phyloP scores from a whole-genome alignment of 1,140 invertebrate genomes.

The Nomia melanderi region DNA sequence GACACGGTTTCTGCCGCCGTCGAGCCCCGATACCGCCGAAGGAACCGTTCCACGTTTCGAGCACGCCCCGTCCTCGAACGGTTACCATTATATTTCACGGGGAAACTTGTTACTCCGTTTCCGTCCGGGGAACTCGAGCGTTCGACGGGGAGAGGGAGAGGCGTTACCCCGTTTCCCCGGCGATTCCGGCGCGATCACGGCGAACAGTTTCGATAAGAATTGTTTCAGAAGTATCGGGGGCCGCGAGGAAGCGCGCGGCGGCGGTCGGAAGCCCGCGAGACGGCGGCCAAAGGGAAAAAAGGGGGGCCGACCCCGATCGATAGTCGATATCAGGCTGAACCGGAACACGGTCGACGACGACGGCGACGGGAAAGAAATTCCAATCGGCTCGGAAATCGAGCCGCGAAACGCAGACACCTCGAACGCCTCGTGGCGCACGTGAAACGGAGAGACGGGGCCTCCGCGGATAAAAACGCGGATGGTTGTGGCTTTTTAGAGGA shows the following conservation, averaged over 20 bases:
- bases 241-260: too few relatives aligned
- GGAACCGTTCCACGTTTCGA: too few relatives aligned
- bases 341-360: neutral
- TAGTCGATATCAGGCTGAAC: constrained; percentile 7
- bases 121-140: neutral
- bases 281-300: too few relatives aligned
- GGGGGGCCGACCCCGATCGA: neutral
- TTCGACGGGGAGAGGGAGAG: neutral
- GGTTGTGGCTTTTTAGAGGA: constrained; percentile 58
- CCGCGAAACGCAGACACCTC: constrained; percentile 21
- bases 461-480: constrained; percentile 55
- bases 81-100: neutral
- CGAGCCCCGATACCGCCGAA: neutral
- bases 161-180: neutral
- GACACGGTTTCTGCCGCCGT: too few relatives aligned
- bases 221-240: constrained; percentile 23
- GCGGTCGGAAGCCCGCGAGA: neutral
- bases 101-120: constrained; percentile 31
- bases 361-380: neutral
- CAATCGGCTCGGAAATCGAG: constrained; percentile 4
- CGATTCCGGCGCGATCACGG: neutral
- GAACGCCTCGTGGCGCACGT: neutral
- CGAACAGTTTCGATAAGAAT: constrained; percentile 30
- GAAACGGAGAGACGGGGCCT: constrained; percentile 32
- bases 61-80: neutral